Conservation (phyloP, 2,113 vertebrate genomes). For the Mus musculus region DNA sequence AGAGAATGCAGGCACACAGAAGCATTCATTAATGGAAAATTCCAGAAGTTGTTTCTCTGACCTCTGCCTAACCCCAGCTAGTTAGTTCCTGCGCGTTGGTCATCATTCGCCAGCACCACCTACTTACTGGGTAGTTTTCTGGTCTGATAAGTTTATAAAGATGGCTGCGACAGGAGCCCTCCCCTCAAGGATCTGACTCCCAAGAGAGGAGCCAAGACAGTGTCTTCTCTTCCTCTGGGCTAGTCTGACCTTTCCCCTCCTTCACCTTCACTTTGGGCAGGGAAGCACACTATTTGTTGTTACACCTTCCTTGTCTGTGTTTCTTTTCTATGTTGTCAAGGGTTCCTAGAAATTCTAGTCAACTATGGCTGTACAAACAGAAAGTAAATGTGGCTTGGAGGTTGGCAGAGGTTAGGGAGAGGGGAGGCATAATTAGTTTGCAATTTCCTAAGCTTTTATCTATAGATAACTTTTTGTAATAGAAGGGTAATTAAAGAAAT, state of each 20-base stretch:
- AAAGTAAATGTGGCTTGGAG: not conserved
- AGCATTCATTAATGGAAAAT: constrained; percentile 1
- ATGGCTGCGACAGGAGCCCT: not conserved
- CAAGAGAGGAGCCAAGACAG: not conserved
- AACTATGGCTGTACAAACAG: not conserved
- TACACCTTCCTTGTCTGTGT: not conserved
- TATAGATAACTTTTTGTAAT: constrained; percentile 39
- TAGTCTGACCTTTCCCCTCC: not conserved
- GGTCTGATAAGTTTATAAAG: not conserved
- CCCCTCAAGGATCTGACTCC: not conserved
- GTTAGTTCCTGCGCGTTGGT: not conserved
- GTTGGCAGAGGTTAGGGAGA: not conserved
- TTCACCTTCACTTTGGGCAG: not conserved
- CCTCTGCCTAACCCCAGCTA: not conserved
- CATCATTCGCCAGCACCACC: not conserved
- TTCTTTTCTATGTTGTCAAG: constrained; percentile 6
- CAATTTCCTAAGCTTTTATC: constrained; percentile 30
- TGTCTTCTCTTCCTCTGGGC: not conserved
- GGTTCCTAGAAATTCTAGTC: not conserved
- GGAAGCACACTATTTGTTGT: not conserved
- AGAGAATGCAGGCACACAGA: not conserved
- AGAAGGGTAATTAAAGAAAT: constrained; percentile 25
- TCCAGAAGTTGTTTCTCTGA: not conserved
- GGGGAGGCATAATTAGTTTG: not conserved
- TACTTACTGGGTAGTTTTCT: not conserved